Conservation (phyloP, 2,113 vertebrate species). For the Climacteris rufus region DNA sequence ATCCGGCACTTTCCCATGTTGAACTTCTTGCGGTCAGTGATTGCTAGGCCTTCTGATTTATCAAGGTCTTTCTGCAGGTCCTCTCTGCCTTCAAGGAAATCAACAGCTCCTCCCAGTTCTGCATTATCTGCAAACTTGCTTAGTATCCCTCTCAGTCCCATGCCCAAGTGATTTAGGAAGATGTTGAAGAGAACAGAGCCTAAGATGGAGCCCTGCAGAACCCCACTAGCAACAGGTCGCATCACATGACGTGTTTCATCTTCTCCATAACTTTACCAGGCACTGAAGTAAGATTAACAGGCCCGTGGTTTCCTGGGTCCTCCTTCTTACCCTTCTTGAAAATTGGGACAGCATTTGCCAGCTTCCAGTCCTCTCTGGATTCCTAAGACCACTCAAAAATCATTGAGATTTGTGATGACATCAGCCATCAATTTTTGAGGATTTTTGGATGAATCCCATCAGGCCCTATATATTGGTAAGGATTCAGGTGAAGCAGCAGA, state of each 20-base stretch:
- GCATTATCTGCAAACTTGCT: not conserved
- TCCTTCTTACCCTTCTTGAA: not conserved
- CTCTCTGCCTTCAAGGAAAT: too few relatives aligned
- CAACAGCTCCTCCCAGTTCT: too few relatives aligned
- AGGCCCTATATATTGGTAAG: not conserved
- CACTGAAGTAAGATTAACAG: not conserved
- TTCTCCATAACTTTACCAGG: too few relatives aligned
- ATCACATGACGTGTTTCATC: not conserved
- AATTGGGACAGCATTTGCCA: not conserved
- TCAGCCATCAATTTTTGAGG: not conserved
- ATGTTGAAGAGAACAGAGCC: not conserved
- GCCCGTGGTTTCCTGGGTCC: not conserved
- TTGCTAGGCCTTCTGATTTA: too few relatives aligned
- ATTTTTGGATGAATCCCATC: not conserved
- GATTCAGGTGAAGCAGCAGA: not conserved
- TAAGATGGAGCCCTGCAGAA: not conserved
- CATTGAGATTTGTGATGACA: not conserved
- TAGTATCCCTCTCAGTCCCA: not conserved
- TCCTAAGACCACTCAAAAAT: not conserved
- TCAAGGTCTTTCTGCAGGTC: too few relatives aligned
- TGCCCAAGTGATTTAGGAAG: not conserved
- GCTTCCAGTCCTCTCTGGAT: not conserved
- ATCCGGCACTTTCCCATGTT: too few relatives aligned
- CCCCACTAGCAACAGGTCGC: not conserved
- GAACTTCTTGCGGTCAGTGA: too few relatives aligned